Percentiles rank a stretch among this genome's conserved stretches.
These are phyloP conservation scores for Mimas tiliae DNA, from an alignment of 2,888 invertebrate species.

Conservation along the genomic window DNA sequence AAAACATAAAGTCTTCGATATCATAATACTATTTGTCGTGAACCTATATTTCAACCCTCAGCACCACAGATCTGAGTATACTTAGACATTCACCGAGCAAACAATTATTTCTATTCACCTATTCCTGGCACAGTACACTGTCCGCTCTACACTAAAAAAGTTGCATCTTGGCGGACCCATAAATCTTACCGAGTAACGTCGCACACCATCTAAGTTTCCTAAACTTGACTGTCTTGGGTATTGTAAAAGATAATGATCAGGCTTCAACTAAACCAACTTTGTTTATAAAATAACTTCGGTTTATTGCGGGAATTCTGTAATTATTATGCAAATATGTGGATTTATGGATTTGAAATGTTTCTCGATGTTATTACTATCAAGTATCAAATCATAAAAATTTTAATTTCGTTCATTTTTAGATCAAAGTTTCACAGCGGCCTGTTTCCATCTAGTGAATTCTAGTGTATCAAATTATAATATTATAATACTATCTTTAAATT, in stretches of 20 bases:
- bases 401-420: too few relatives aligned
- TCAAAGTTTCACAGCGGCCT: too few relatives aligned
- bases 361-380: too few relatives aligned
- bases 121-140: slow-evolving; percentile 13
- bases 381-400: too few relatives aligned
- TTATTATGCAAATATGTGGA: neutral
- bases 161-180: slow-evolving; percentile 37
- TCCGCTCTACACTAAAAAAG: slow-evolving; percentile 25
- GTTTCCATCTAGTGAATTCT: too few relatives aligned
- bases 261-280: slow-evolving; percentile 21
- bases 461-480: too few relatives aligned
- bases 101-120: slow-evolving; percentile 9
- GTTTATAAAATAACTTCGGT: slow-evolving; percentile 21
- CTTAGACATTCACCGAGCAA: neutral
- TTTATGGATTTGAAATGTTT: neutral
- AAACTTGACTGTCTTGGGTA: slow-evolving; percentile 40
- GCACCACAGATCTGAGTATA: neutral
- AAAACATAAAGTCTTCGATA: too few relatives aligned
- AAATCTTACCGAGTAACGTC: slow-evolving; percentile 45
- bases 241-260: slow-evolving; percentile 40
- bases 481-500: too few relatives aligned
- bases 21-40: too few relatives aligned
- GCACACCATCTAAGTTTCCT: slow-evolving; percentile 47
- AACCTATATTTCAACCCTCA: neutral
- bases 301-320: neutral